A percentile compares a stretch with the other conserved stretches of the same genome.
Conservation (phyloP, 2,113 vertebrate genomes). For the Catharus bicknelli region DNA sequence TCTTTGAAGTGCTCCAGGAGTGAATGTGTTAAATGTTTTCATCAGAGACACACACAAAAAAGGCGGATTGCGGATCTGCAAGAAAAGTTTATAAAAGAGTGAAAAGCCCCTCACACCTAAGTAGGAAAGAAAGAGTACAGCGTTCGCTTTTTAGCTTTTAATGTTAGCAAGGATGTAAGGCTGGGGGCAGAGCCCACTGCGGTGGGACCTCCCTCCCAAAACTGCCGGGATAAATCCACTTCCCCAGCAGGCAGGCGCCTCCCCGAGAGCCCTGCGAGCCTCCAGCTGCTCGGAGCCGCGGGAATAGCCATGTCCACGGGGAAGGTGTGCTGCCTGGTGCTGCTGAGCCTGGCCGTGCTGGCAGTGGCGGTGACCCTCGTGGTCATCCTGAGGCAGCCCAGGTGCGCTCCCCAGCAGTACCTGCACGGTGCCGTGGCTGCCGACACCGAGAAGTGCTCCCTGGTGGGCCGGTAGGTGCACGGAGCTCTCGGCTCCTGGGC, state of each 20-base stretch:
- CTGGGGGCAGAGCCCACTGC: neutral
- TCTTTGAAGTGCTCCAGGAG: neutral
- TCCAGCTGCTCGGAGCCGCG: accelerated
- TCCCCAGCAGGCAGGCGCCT: neutral
- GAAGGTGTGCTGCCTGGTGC: conserved; percentile 25
- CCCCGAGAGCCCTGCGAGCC: neutral
- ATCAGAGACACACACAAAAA: neutral
- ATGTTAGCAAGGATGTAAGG: neutral
- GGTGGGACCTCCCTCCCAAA: neutral
- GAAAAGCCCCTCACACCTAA: neutral
- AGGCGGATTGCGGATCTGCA: neutral
- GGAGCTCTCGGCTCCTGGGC: neutral
- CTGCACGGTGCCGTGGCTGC: conserved; percentile 79
- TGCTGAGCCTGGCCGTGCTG: conserved; percentile 1
- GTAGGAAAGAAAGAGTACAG: neutral
- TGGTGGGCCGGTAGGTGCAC: conserved; percentile 78
- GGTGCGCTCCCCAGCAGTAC: conserved; percentile 36
- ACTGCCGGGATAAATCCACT: neutral
- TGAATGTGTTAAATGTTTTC: conserved; percentile 32
- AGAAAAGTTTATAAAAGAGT: neutral
- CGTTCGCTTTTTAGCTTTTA: neutral
- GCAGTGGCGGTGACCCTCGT: accelerated
- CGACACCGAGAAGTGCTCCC: conserved; percentile 80
- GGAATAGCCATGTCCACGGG: neutral
- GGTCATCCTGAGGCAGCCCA: neutral